phyloP scores from a whole-genome alignment of 2,888 invertebrate genomes.

The Ecdyonurus torrentis region DNA sequence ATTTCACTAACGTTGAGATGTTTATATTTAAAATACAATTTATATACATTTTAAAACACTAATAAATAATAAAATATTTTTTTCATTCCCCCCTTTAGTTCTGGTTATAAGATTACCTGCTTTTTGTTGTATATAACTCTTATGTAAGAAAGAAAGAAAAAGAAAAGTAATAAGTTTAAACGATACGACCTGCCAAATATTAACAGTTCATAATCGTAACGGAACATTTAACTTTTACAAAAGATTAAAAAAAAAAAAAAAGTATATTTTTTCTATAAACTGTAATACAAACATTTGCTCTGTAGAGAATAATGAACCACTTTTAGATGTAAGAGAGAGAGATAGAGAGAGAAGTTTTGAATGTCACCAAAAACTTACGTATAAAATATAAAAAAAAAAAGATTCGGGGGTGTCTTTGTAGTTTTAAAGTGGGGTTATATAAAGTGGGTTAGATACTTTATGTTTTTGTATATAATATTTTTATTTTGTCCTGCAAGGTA shows the following conservation, averaged over 20 bases:
- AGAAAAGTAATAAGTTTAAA: not conserved
- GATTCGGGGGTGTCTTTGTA: not conserved
- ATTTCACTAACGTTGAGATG: not conserved
- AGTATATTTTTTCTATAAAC: not conserved
- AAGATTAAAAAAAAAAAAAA: not conserved
- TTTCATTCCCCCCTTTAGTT: not conserved
- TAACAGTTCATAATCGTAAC: conserved; percentile 2
- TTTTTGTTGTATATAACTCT: too few species aligned
- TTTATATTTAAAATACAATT: not conserved
- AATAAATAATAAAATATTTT: not conserved
- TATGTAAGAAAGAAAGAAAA: too few species aligned
- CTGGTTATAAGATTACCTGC: not conserved
- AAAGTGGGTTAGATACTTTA: not conserved
- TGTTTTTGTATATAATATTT: too few species aligned
- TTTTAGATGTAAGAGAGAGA: not conserved
- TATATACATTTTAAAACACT: not conserved
- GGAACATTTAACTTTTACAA: not conserved
- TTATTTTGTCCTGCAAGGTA: not conserved
- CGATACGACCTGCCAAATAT: not conserved
- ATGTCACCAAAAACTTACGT: not conserved
- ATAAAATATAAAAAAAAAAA: too few species aligned
- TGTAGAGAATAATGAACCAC: not conserved
- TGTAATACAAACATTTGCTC: not conserved
- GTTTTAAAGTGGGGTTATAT: not conserved
- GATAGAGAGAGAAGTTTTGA: too few species aligned